These are phyloP conservation scores for Gadopsis marmoratus DNA, from an alignment of 2,797 vertebrate genomes.

Conservation along the genomic window DNA sequence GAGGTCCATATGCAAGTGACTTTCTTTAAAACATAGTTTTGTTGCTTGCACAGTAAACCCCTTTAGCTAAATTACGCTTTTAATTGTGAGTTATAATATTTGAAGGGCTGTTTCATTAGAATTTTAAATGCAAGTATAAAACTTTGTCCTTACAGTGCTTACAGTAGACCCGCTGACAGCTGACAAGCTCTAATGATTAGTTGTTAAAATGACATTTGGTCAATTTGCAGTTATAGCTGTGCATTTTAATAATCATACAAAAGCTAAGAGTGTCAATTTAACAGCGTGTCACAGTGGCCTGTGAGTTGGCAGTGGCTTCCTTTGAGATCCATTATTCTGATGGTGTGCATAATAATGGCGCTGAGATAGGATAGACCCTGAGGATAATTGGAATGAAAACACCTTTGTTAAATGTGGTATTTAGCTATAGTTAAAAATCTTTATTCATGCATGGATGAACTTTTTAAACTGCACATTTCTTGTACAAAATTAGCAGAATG, in stretches of 20 bases:
- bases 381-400: slow-evolving; percentile 35
- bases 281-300: slow-evolving; percentile 35
- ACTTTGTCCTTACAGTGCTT: slow-evolving; percentile 12
- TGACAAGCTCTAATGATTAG: slow-evolving; percentile 54
- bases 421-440: slow-evolving; percentile 1
- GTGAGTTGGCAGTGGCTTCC: slow-evolving; percentile 44
- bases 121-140: slow-evolving; percentile 53
- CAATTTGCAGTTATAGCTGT: slow-evolving; percentile 41
- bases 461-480: slow-evolving; percentile 7
- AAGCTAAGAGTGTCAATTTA: slow-evolving; percentile 57
- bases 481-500: slow-evolving; percentile 5
- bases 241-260: slow-evolving; percentile 59
- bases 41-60: background rate
- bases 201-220: slow-evolving; percentile 60
- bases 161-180: slow-evolving; percentile 15
- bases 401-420: slow-evolving; percentile 13
- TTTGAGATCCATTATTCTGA: slow-evolving; percentile 65
- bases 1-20: no score
- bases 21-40: background rate
- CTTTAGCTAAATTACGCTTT: slow-evolving; percentile 30
- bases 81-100: slow-evolving; percentile 41
- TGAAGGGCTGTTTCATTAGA: slow-evolving; percentile 43
- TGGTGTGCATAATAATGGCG: slow-evolving; percentile 41
- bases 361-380: slow-evolving; percentile 16
- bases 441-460: background rate